Conservation (phyloP, 2,113 vertebrate genomes). For the Alethe diademata region DNA sequence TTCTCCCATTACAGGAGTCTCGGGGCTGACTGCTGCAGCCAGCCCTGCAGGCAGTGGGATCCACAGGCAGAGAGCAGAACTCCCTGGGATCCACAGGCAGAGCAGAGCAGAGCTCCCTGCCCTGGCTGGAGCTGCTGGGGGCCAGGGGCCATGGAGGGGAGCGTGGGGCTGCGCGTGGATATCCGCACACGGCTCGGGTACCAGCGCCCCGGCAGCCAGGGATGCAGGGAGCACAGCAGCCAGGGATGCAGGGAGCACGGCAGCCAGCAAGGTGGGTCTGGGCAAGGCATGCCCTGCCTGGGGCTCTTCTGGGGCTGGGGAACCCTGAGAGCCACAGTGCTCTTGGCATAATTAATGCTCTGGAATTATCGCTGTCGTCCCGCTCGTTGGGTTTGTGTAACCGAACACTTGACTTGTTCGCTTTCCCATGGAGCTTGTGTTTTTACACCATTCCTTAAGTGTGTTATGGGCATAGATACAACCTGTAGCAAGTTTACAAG, state of each 20-base stretch:
- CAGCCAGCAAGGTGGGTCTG: neutral
- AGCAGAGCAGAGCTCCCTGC: neutral
- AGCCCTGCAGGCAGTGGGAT: neutral
- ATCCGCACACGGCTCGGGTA: neutral
- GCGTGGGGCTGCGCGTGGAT: neutral
- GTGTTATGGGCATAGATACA: neutral
- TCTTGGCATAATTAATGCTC: fast-evolving
- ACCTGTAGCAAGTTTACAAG: neutral
- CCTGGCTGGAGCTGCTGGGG: neutral
- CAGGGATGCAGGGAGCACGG: neutral
- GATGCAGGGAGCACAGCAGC: neutral
- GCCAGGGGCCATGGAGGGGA: neutral
- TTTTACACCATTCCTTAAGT: neutral
- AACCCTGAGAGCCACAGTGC: fast-evolving
- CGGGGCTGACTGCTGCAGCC: neutral
- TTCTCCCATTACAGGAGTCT: constrained; percentile 10
- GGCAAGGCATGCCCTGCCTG: neutral
- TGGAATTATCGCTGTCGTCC: fast-evolving
- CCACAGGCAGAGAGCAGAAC: neutral
- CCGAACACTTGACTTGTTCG: neutral
- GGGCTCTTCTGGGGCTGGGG: neutral
- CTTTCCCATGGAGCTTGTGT: neutral
- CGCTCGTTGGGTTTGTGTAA: fast-evolving
- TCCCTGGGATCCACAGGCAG: neutral
- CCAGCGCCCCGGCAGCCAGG: neutral